Conservation (phyloP, 1,140 invertebrate species). For the Ganaspis sp. region DNA sequence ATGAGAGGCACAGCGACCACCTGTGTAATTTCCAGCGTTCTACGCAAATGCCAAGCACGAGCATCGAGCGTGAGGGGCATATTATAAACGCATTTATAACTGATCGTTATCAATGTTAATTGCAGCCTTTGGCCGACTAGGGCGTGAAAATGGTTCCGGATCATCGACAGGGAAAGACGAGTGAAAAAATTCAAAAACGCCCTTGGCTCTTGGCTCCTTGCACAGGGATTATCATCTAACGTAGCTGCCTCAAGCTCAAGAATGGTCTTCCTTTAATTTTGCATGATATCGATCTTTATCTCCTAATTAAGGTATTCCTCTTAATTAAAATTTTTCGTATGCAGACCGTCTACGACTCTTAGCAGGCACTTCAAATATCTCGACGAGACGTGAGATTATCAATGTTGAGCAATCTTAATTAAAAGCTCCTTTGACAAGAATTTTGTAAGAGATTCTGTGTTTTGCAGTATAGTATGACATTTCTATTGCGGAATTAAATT, state of each 20-base stretch:
- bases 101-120: slow-evolving; percentile 62
- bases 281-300: slow-evolving; percentile 49
- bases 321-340: slow-evolving; percentile 65
- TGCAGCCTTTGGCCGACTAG: slow-evolving; percentile 35
- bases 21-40: slow-evolving; percentile 47
- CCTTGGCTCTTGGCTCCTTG: background rate
- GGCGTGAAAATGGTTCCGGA: slow-evolving; percentile 32
- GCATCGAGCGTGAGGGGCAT: slow-evolving; percentile 48
- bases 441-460: background rate
- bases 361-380: slow-evolving; percentile 10
- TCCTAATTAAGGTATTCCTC: slow-evolving; percentile 62
- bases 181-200: slow-evolving; percentile 15
- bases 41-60: slow-evolving; percentile 46
- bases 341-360: slow-evolving; percentile 35
- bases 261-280: background rate
- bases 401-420: slow-evolving; percentile 13
- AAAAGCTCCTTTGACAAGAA: slow-evolving; percentile 10
- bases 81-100: slow-evolving; percentile 58
- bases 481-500: background rate
- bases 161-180: slow-evolving; percentile 19
- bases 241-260: background rate
- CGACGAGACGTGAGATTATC: slow-evolving; percentile 10
- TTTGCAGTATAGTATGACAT: background rate
- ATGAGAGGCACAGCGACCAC: slow-evolving; percentile 23
- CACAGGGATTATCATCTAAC: slow-evolving; percentile 10